These are phyloP conservation scores for Halcyon badia DNA, from an alignment of 2,797 vertebrate genomes.

Conservation along the genomic window DNA sequence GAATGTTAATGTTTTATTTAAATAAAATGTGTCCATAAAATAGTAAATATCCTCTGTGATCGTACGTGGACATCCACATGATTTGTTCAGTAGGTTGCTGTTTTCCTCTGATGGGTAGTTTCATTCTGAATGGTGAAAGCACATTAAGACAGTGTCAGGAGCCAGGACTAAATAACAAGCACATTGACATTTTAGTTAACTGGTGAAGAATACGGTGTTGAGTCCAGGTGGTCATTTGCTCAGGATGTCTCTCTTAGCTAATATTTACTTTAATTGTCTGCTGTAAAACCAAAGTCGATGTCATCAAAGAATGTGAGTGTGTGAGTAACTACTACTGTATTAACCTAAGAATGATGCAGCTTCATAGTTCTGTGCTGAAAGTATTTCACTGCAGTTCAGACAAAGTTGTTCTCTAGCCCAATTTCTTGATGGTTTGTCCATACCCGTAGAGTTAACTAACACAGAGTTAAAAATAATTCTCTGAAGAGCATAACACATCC, in stretches of 20 bases:
- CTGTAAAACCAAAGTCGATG: not conserved
- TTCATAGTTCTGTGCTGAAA: not conserved
- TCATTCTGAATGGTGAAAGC: not conserved
- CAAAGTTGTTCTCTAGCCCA: not conserved
- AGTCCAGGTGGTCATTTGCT: not conserved
- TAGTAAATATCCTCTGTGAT: not conserved
- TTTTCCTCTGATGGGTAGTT: not conserved
- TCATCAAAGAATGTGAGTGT: not conserved
- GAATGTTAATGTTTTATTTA: not conserved
- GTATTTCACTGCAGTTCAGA: not conserved
- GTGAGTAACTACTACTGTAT: not conserved
- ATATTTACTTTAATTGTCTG: not conserved
- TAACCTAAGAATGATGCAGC: not conserved
- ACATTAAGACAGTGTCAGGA: not conserved
- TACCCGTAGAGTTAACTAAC: not conserved
- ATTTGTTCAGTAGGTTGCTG: not conserved
- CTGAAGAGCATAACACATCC: not conserved
- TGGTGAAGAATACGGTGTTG: not conserved
- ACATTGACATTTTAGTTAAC: not conserved
- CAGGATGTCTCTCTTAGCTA: not conserved
- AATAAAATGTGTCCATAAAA: not conserved
- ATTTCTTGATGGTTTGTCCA: not conserved
- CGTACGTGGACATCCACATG: not conserved
- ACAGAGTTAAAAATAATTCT: conserved; percentile 28
- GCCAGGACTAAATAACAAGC: not conserved